Conservation (phyloP, 1,140 invertebrate species). For the Drosophila guanche region DNA sequence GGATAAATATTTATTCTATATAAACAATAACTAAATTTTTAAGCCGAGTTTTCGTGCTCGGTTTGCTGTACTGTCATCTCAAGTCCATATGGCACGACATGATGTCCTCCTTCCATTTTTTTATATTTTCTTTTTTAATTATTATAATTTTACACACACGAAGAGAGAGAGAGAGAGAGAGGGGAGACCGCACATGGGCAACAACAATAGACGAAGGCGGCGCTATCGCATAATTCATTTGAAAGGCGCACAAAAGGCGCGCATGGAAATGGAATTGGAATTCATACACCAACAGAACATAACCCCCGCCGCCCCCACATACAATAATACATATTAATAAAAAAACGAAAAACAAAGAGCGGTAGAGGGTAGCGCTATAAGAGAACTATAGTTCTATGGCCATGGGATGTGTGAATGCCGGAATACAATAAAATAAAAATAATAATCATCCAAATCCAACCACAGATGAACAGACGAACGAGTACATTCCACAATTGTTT, state of each 20-base stretch:
- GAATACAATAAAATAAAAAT: constrained; percentile 70
- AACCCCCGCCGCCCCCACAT: constrained; percentile 19
- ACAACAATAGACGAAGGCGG: constrained; percentile 74
- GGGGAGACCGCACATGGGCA: constrained; percentile 7
- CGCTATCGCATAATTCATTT: constrained; percentile 78
- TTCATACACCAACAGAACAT: constrained; percentile 25
- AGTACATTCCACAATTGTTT: constrained; percentile 40
- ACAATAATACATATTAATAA: constrained; percentile 68
- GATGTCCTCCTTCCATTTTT: neutral
- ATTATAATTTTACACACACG: constrained; percentile 68
- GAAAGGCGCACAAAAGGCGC: constrained; percentile 72
- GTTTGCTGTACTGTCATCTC: neutral
- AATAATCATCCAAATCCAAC: constrained; percentile 63
- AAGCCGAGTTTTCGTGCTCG: too few species aligned
- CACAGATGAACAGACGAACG: constrained; percentile 28
- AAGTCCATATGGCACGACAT: constrained; percentile 15
- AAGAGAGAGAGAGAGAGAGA: neutral
- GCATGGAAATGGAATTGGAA: constrained; percentile 73
- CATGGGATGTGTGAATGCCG: constrained; percentile 60
- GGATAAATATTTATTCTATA: too few species aligned
- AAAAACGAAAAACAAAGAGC: constrained; percentile 32
- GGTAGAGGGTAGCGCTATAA: constrained; percentile 21
- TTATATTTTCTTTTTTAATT: constrained; percentile 59
- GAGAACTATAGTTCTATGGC: constrained; percentile 38
- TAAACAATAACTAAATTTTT: too few species aligned